Evolutionary conservation across 2,113 vertebrate genomes (phyloP), one percentile per base, ranked within the genome.

Genomic region (Oncorhynchus nerka): DNA sequence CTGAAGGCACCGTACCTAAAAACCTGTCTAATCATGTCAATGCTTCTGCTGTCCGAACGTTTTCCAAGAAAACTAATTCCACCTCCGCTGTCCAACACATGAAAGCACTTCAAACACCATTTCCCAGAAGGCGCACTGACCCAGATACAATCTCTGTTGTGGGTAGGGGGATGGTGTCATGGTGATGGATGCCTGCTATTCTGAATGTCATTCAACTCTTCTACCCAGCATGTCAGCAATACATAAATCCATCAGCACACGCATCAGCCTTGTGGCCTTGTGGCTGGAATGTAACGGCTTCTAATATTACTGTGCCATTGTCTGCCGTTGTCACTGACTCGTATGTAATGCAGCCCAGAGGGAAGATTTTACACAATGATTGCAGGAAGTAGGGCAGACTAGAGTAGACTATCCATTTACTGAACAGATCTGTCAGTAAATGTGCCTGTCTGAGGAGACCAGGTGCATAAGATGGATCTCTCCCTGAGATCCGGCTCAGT

Each of bases 181-280:
- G 26, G 26, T 30, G 71, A 19, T 32, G 74, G 83, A 76, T 75
- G 24, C 26, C 87, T 84, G 34, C 84, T 66, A 26, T 77, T 11
- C 39, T 64, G 70, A 69, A 20, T 55, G 64, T 73, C 77, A 77
- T 51, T 75, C 13, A 34, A 19, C 59, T 13, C 19, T n/a, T 62
- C 26, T 19, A 2, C 65, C 24, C 7, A 67, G 65, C 62, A 26
- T 64, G 62, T 64, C 62, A 64, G 19, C 24, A 67, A 89, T 89
- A 87, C 86, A 75, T 90, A 89, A 89, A 83, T 19, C 64, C 77
- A 64, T 86, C 89, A 55, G 4, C 49, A 89, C 88, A 87, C 89
- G 87, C 66, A 74, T 75, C 57, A 30, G 81, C 72, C 86, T 72
- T 77, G 79, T 74, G 86, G 20, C 64, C 87, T 72, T 76, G 79